phyloP scores from a whole-genome alignment of 2,888 invertebrate species.

The Scaptomyza parva region DNA sequence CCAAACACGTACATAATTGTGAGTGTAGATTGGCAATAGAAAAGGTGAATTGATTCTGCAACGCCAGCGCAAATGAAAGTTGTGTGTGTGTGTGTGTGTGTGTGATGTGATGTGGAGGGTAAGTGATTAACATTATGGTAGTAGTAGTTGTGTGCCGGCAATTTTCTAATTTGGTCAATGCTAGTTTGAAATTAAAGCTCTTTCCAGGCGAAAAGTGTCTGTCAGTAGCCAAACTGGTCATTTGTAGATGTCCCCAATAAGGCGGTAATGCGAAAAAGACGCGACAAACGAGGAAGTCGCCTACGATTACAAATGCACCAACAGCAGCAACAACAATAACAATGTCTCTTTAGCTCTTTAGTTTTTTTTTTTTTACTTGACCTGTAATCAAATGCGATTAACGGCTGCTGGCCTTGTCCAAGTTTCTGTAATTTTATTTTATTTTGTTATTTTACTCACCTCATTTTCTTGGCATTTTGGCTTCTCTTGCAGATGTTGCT shows the following conservation, averaged over 20 bases:
- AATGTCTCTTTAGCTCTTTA: constrained; percentile 10
- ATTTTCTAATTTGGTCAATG: constrained; percentile 70
- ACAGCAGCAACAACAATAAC: constrained; percentile 34
- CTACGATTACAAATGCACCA: constrained; percentile 47
- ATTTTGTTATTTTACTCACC: constrained; percentile 30
- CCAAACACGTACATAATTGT: constrained; percentile 42
- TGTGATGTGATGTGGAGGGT: constrained; percentile 24
- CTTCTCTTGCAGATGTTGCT: constrained; percentile 73
- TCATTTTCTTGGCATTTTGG: constrained; percentile 38
- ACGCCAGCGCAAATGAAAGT: constrained; percentile 73
- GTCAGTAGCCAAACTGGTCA: constrained; percentile 45
- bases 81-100: no score
- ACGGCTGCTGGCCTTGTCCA: constrained; percentile 52
- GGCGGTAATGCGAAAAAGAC: constrained; percentile 27
- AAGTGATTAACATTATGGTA: constrained; percentile 42
- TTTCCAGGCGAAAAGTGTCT: constrained; percentile 51
- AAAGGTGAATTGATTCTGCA: constrained; percentile 59
- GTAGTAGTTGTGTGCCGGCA: constrained; percentile 34
- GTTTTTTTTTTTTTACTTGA: constrained; percentile 6
- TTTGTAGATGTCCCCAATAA: constrained; percentile 28
- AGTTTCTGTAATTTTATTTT: constrained; percentile 15
- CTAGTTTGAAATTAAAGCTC: constrained; percentile 56
- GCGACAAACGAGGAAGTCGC: constrained; percentile 61
- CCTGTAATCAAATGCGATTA: constrained; percentile 71
- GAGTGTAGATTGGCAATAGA: constrained; percentile 7